Conservation (phyloP, 2,113 vertebrate species). For the Sebastes schlegelii region DNA sequence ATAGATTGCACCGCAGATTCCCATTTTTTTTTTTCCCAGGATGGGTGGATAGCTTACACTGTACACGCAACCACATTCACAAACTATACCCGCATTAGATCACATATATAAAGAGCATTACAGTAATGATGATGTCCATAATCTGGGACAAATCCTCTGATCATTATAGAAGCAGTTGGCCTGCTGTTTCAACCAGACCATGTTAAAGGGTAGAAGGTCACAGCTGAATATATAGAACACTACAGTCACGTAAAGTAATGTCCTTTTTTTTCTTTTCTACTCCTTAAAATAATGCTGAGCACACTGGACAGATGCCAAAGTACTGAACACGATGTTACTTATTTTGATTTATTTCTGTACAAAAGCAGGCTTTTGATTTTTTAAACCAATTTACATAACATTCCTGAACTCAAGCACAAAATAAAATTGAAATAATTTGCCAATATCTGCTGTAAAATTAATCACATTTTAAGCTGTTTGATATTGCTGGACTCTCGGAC, state of each 20-base stretch:
- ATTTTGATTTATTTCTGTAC: neutral
- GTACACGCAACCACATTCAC: neutral
- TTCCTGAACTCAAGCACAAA: constrained; percentile 38
- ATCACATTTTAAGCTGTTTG: neutral
- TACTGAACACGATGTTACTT: neutral
- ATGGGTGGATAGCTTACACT: neutral
- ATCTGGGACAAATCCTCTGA: constrained; percentile 54
- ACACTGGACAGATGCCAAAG: neutral
- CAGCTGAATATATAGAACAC: neutral
- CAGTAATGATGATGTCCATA: constrained; percentile 32
- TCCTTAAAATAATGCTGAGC: constrained; percentile 16
- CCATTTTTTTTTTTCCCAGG: neutral
- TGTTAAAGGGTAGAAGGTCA: constrained; percentile 27
- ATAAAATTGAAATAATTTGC: neutral
- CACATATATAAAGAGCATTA: constrained; percentile 38
- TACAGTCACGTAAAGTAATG: neutral
- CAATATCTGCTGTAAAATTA: constrained; percentile 6
- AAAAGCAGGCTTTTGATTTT: constrained; percentile 2
- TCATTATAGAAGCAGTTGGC: constrained; percentile 17
- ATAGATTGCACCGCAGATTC: neutral
- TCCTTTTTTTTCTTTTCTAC: constrained; percentile 1
- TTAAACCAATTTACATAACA: neutral
- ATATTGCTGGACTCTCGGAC: neutral
- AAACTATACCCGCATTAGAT: constrained; percentile 28
- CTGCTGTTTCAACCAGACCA: constrained; percentile 8